Conservation (phyloP, 2,113 vertebrate species). For the Micromys minutus region DNA sequence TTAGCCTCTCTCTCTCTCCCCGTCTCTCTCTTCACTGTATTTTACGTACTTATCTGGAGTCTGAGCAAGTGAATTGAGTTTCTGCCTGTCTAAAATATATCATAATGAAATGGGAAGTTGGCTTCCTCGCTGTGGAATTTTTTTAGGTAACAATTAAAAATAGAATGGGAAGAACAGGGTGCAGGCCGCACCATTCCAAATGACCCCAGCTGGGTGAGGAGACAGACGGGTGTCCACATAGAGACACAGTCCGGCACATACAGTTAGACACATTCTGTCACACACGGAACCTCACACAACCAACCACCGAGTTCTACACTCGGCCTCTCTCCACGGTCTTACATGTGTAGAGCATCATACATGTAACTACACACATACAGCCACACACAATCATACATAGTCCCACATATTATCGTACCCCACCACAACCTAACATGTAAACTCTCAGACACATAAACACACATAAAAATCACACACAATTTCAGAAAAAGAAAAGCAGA, state of each 20-base stretch:
- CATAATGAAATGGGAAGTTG: slow-evolving; percentile 71
- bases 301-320: not conserved
- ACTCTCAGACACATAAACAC: not conserved
- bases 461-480: not conserved
- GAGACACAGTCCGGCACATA: too few relatives aligned
- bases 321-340: not conserved
- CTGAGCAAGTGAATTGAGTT: slow-evolving; percentile 71
- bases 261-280: too few relatives aligned
- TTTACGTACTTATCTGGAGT: slow-evolving; percentile 77
- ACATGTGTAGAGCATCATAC: not conserved
- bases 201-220: not conserved
- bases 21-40: slow-evolving; percentile 66
- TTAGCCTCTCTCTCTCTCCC: slow-evolving; percentile 80
- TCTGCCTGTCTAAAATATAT: slow-evolving; percentile 77
- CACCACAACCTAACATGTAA: not conserved
- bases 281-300: not conserved
- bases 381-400: not conserved
- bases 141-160: slow-evolving; percentile 75
- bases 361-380: not conserved
- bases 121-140: slow-evolving; percentile 53
- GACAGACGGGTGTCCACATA: not conserved
- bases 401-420: too few relatives aligned
- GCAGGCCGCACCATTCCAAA: not conserved
- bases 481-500: not conserved
- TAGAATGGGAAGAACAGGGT: slow-evolving; percentile 22